Conservation (phyloP, 2,113 vertebrate genomes). For the Cariama cristata region DNA sequence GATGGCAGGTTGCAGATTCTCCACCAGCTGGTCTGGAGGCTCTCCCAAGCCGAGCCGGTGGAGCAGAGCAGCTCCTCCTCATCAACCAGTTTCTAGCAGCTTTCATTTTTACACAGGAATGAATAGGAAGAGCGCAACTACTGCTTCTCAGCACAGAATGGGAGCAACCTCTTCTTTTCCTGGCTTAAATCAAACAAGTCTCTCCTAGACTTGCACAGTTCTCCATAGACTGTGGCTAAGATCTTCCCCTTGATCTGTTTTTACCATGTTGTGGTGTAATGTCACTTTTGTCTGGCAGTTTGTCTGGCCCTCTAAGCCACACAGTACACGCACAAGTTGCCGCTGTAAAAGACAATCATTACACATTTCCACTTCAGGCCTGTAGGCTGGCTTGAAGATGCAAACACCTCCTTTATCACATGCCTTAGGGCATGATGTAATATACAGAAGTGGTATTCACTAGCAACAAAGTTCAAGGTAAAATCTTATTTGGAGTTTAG, state of each 20-base stretch:
- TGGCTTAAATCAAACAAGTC: background rate
- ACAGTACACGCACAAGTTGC: background rate
- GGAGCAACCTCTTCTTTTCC: background rate
- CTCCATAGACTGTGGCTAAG: background rate
- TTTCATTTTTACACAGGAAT: background rate
- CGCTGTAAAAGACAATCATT: background rate
- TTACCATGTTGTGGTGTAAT: background rate
- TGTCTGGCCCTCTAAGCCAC: background rate
- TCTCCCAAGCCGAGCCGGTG: fast-evolving
- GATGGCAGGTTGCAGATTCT: slow-evolving; percentile 53
- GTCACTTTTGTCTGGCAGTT: background rate
- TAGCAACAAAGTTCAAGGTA: background rate
- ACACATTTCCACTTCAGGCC: background rate
- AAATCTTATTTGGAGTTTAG: background rate
- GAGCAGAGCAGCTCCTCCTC: slow-evolving; percentile 9
- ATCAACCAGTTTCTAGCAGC: background rate
- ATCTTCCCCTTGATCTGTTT: background rate
- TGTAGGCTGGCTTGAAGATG: background rate
- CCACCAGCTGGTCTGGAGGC: slow-evolving; percentile 11
- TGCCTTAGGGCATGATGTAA: background rate
- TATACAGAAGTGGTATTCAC: background rate
- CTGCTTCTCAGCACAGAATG: background rate
- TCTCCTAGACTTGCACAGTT: background rate
- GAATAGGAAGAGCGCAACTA: background rate
- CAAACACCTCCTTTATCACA: background rate